These are phyloP conservation scores for Scaptomyza caliginosa DNA, from an alignment of 2,888 invertebrate species.

Conservation along the genomic window DNA sequence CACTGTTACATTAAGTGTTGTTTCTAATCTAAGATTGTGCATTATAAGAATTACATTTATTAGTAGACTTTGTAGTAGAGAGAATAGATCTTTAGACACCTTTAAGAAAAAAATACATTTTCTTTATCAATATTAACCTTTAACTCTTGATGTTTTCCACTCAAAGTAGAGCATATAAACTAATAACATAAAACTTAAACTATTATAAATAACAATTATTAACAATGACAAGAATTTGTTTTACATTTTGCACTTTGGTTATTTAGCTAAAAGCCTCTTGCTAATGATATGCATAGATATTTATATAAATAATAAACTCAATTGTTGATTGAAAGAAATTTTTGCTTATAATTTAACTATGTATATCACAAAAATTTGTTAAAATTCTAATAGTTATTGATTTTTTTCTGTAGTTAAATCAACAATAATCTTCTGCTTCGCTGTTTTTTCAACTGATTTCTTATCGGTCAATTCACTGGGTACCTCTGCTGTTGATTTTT, in stretches of 20 bases:
- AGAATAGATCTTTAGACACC: background rate
- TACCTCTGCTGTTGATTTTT: background rate
- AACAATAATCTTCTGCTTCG: background rate
- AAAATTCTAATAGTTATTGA: background rate
- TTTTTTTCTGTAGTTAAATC: background rate
- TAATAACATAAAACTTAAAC: background rate
- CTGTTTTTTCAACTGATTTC: background rate
- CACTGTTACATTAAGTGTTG: background rate
- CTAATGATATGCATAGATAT: background rate
- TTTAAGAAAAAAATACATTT: background rate
- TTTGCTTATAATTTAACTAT: conserved; percentile 12
- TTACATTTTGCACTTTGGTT: background rate
- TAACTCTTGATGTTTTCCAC: background rate
- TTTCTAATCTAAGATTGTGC: background rate
- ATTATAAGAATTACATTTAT: background rate
- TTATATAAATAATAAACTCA: conserved; percentile 9
- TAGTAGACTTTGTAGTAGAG: background rate
- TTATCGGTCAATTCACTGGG: background rate
- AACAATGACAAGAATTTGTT: background rate
- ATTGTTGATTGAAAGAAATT: conserved; percentile 22
- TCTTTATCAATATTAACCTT: background rate
- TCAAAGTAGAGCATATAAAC: background rate
- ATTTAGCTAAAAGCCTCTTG: conserved; percentile 33
- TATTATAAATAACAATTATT: background rate
- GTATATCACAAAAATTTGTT: conserved; percentile 23